Conservation (phyloP, 2,888 invertebrate genomes). For the Drosophila multiciliata region DNA sequence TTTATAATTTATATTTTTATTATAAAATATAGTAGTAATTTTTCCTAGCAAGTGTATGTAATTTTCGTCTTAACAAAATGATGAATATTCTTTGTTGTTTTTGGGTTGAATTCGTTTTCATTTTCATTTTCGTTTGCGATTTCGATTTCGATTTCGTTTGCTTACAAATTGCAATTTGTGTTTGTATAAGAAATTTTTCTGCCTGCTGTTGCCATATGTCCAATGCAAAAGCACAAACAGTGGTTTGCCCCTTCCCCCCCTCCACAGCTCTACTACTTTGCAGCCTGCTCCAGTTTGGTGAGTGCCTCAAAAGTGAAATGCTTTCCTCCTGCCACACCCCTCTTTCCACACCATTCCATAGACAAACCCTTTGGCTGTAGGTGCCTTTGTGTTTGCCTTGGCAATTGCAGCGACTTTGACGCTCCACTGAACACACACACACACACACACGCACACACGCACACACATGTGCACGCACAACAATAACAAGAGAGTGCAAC, state of each 20-base stretch:
- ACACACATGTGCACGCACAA: background rate
- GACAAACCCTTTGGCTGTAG: background rate
- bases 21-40: background rate
- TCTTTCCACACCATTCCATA: no score
- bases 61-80: background rate
- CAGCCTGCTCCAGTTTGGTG: background rate
- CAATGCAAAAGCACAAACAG: conserved; percentile 28
- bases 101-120: conserved; percentile 11
- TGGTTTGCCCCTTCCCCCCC: background rate
- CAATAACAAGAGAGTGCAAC: conserved; percentile 9
- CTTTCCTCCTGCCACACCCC: background rate
- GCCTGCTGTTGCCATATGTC: conserved; percentile 69
- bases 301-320: conserved; percentile 55
- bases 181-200: conserved; percentile 55
- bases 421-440: conserved; percentile 41
- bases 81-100: background rate
- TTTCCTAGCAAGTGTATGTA: conserved; percentile 3
- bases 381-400: conserved; percentile 38
- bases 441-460: conserved; percentile 8
- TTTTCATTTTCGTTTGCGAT: conserved; percentile 17
- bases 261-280: background rate
- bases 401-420: conserved; percentile 17
- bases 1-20: no score
- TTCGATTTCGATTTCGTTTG: conserved; percentile 29
- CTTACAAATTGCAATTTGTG: conserved; percentile 66